These are phyloP conservation scores for Catamblyrhynchus diadema DNA, from an alignment of 2,797 vertebrate species.

Conservation along the genomic window DNA sequence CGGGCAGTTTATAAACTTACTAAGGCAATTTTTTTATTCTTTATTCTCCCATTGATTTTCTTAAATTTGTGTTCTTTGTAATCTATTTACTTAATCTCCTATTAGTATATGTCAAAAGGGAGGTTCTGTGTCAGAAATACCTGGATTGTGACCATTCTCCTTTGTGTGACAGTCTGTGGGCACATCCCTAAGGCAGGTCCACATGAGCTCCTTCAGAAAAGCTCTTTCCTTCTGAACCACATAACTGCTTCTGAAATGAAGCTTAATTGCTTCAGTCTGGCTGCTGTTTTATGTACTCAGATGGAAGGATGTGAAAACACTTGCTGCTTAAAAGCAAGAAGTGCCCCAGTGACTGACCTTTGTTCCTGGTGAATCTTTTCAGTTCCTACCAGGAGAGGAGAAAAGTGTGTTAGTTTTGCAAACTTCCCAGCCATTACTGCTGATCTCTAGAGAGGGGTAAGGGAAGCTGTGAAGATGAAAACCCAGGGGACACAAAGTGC, in stretches of 20 bases:
- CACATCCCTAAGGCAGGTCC: not conserved
- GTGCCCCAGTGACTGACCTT: not conserved
- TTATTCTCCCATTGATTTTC: not conserved
- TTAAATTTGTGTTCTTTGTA: not conserved
- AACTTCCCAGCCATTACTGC: not conserved
- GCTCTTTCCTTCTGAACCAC: not conserved
- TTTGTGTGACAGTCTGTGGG: not conserved
- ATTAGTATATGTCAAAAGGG: not conserved
- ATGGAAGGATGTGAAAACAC: not conserved
- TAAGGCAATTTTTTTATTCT: not conserved
- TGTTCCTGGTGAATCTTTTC: not conserved
- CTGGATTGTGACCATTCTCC: fast-evolving
- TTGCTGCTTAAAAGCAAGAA: not conserved
- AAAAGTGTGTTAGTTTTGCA: not conserved
- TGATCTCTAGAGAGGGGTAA: not conserved
- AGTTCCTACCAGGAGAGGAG: not conserved
- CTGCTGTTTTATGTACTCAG: not conserved
- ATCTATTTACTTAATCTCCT: not conserved
- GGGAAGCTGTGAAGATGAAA: not conserved
- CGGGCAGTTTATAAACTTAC: not conserved
- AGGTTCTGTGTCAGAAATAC: not conserved
- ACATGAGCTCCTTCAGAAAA: not conserved
- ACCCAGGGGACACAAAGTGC: not conserved
- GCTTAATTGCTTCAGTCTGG: not conserved
- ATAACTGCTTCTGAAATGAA: not conserved